Evolutionary conservation across 2,888 invertebrate genomes (phyloP).

Genomic region (Drosophila incognita): DNA sequence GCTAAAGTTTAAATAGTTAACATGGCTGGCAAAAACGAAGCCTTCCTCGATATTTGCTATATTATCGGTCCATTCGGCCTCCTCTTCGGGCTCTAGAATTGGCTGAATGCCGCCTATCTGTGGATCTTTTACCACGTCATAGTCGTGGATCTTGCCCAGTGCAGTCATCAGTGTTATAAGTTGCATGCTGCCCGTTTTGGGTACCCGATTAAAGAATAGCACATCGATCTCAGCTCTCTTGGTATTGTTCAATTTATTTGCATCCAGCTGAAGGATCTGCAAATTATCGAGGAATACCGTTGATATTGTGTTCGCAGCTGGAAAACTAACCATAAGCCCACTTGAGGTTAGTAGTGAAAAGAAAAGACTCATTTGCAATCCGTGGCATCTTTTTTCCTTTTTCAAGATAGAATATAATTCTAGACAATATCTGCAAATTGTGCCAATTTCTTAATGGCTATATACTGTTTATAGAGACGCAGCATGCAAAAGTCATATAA

Average conservation of each 20-base stretch:
- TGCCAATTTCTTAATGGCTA: slow-evolving; percentile 68
- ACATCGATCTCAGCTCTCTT: slow-evolving; percentile 90
- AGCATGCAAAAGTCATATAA: slow-evolving; percentile 81
- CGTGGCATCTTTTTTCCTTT: background rate
- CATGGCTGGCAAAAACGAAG: slow-evolving; percentile 77
- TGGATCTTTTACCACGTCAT: slow-evolving; percentile 76
- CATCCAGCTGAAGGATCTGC: slow-evolving; percentile 87
- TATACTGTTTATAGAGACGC: slow-evolving; percentile 81
- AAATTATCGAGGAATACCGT: slow-evolving; percentile 34
- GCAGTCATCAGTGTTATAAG: slow-evolving; percentile 76
- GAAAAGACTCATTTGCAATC: slow-evolving; percentile 35
- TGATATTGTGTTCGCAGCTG: background rate
- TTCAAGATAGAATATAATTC: background rate
- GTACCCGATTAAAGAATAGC: slow-evolving; percentile 87
- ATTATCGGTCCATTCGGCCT: slow-evolving; percentile 76
- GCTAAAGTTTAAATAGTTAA: slow-evolving; percentile 82
- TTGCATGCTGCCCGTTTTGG: slow-evolving; percentile 82
- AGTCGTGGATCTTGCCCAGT: slow-evolving; percentile 76
- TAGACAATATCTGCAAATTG: background rate
- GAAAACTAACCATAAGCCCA: slow-evolving; percentile 34
- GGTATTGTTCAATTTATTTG: slow-evolving; percentile 92
- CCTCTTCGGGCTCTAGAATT: slow-evolving; percentile 59
- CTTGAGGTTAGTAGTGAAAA: slow-evolving; percentile 63
- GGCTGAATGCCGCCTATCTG: slow-evolving; percentile 74
- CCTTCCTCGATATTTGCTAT: slow-evolving; percentile 76